Percentiles rank a stretch among this genome's conserved stretches.
Evolutionary conservation across 1,140 invertebrate species (phyloP).

Genomic region (Globodera rostochiensis): DNA sequence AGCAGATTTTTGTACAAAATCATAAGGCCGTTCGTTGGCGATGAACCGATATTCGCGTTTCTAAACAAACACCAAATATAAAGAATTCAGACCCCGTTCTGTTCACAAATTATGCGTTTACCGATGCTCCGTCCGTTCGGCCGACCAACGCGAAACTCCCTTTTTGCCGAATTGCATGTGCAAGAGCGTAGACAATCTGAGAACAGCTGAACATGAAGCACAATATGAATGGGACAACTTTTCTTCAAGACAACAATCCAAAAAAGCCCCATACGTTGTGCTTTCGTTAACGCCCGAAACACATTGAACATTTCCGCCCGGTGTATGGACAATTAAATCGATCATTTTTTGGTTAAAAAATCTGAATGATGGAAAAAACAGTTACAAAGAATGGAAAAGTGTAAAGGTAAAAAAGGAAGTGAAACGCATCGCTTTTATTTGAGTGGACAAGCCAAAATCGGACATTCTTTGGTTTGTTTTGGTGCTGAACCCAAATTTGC

Average conservation of each 20-base stretch:
- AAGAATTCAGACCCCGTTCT: slow-evolving; percentile 7
- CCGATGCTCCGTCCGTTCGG: slow-evolving; percentile 18
- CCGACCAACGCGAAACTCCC: slow-evolving; percentile 46
- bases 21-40: slow-evolving; percentile 23
- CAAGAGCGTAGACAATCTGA: slow-evolving; percentile 46
- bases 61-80: slow-evolving; percentile 26
- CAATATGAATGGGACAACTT: slow-evolving; percentile 9
- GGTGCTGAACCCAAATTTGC: too few species aligned
- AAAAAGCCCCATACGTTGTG: slow-evolving; percentile 28
- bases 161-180: slow-evolving; percentile 49
- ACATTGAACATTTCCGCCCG: slow-evolving; percentile 23
- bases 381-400: too few species aligned
- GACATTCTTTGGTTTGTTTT: too few species aligned
- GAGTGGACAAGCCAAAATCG: too few species aligned
- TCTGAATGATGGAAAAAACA: too few species aligned
- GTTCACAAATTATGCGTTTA: slow-evolving; percentile 24
- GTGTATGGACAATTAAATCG: slow-evolving; percentile 26
- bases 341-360: too few species aligned
- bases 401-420: too few species aligned
- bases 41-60: slow-evolving; percentile 18
- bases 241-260: not conserved
- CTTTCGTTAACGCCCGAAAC: slow-evolving; percentile 41
- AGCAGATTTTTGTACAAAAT: slow-evolving; percentile 23
- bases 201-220: slow-evolving; percentile 24
- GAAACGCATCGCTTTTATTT: too few species aligned